A percentile compares a stretch with the other conserved stretches of the same genome.
These are phyloP conservation scores for Amiota mariae DNA, from an alignment of 2,888 invertebrate genomes.

Conservation along the genomic window DNA sequence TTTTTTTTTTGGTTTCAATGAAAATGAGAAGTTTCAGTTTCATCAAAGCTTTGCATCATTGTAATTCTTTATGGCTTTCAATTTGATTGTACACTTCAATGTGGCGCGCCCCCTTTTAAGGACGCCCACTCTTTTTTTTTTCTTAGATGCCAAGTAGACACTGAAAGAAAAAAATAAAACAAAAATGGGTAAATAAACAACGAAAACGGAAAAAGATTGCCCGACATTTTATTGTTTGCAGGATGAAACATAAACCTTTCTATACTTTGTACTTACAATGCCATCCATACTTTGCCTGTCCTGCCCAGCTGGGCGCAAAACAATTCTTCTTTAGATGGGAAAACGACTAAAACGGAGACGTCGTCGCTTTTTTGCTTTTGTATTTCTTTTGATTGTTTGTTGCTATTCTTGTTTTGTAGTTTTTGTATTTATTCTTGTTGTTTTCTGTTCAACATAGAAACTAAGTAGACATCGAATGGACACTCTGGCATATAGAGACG, in stretches of 20 bases:
- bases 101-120: neutral
- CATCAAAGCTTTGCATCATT: neutral
- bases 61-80: neutral
- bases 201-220: slow-evolving; percentile 12
- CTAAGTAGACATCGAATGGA: slow-evolving; percentile 27
- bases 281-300: too few species aligned
- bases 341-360: slow-evolving; percentile 7
- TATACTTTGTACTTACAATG: too few species aligned
- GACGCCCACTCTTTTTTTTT: neutral
- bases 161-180: neutral
- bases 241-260: slow-evolving; percentile 21
- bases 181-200: neutral
- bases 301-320: slow-evolving; percentile 1
- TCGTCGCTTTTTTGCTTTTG: slow-evolving; percentile 2
- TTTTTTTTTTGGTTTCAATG: too few species aligned
- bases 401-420: neutral
- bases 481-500: neutral
- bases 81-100: slow-evolving; percentile 3
- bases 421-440: neutral
- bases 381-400: neutral
- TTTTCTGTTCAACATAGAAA: neutral
- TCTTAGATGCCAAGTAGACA: neutral
- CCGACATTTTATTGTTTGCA: slow-evolving; percentile 13
- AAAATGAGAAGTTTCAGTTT: too few species aligned
- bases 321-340: neutral